phyloP scores from a whole-genome alignment of 37 sponge, comb jelly and placozoan species.

The Spongia lamella region DNA sequence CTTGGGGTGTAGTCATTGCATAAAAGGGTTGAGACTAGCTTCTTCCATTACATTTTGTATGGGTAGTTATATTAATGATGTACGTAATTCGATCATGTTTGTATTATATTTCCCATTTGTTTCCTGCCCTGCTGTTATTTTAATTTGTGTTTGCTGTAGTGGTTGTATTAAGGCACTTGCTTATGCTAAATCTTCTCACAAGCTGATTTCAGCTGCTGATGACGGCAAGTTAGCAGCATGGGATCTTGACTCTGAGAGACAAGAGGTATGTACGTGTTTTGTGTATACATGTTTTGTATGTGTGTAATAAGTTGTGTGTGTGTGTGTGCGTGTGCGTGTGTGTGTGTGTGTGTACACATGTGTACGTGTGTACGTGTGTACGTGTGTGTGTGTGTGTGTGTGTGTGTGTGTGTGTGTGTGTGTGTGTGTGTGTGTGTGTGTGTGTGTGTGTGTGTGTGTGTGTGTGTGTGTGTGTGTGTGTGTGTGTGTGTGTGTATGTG shows the following conservation, averaged over 20 bases:
- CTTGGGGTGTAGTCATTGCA: not conserved
- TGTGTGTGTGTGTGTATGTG: conserved; percentile 19
- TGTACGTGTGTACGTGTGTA: not conserved
- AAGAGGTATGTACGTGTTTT: conserved; percentile 56
- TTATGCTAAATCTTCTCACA: conserved; percentile 53
- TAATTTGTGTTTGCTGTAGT: conserved; percentile 27
- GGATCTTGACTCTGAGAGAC: conserved; percentile 78
- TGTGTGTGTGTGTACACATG: not conserved
- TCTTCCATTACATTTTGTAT: conserved; percentile 11
- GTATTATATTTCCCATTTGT: no score
- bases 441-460: conserved; percentile 29
- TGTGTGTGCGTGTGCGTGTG: conserved; percentile 9
- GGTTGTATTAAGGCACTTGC: conserved; percentile 58
- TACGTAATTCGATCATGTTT: no score
- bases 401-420: conserved; percentile 16
- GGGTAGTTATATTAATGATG: conserved; percentile 1
- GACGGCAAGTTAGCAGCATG: conserved; percentile 82
- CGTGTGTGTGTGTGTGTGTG: conserved; percentile 18
- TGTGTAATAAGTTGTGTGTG: not conserved
- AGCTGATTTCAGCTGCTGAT: conserved; percentile 60
- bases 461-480: no score
- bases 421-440: conserved; percentile 22
- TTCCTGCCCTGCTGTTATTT: no score
- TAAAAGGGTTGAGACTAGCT: not conserved
- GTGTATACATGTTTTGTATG: not conserved